Conservation (phyloP, 2,113 vertebrate species). For the Gambusia affinis region DNA sequence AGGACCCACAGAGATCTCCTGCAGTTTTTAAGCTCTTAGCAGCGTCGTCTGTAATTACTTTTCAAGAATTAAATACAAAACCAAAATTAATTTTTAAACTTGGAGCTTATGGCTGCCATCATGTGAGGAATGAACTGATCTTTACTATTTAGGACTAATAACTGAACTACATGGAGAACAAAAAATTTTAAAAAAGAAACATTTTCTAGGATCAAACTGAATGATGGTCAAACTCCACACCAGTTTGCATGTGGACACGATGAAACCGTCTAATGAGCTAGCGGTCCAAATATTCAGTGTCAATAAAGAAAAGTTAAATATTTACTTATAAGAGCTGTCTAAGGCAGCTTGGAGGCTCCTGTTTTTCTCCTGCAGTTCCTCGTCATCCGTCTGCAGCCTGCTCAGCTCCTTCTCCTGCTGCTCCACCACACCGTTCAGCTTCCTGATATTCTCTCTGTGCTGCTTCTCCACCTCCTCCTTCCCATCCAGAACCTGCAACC, state of each 20-base stretch:
- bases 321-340: conserved; percentile 92
- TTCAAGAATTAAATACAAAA: not conserved
- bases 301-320: conserved; percentile 1
- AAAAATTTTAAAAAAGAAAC: not conserved
- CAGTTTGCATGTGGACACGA: not conserved
- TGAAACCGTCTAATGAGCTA: not conserved
- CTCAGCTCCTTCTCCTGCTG: conserved; percentile 89
- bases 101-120: too few species aligned
- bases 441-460: conserved; percentile 95
- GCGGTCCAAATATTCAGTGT: not conserved
- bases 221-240: not conserved
- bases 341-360: conserved; percentile 91
- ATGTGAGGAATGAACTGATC: not conserved
- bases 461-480: conserved; percentile 97
- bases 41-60: not conserved
- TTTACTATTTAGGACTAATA: not conserved
- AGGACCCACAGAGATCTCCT: not conserved
- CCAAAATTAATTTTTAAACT: not conserved
- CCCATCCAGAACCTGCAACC: conserved; percentile 88
- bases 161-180: not conserved
- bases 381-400: conserved; percentile 81
- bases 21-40: not conserved
- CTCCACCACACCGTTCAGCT: conserved; percentile 89
- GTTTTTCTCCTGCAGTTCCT: conserved; percentile 90
- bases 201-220: not conserved